Base-by-base conservation (phyloP, 2,888 invertebrate genomes). In the Chrysomela aeneicollis region DNA sequence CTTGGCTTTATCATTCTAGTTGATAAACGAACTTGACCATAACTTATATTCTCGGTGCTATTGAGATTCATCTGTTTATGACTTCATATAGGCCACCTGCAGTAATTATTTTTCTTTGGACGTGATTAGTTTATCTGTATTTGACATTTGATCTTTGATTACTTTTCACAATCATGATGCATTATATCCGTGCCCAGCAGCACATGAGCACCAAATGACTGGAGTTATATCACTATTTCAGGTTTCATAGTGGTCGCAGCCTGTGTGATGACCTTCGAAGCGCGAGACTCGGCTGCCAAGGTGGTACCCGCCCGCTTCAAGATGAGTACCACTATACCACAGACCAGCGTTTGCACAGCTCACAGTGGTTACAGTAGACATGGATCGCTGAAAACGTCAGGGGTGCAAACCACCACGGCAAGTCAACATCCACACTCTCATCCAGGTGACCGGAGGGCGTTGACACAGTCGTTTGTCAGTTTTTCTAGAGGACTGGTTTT, bases 191-290 rank as follows among this genome's bases (percentile, higher is more conserved):
- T n/a, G n/a, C n/a, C n/a, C n/a, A n/a, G n/a, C n/a, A n/a, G n/a
- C n/a, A n/a, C n/a, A n/a, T n/a, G n/a, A n/a, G n/a, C n/a, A n/a
- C n/a, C n/a, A n/a, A n/a, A n/a, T n/a, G n/a, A n/a, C n/a, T n/a
- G n/a, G n/a, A n/a, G n/a, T n/a, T n/a, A n/a, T n/a, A n/a, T n/a
- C n/a, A n/a, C n/a, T n/a, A 63, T 72, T 77, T 1, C 78, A 93
- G 93, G 95, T 42, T 98, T 98, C 81, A 94, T 97, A 73, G 94
- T 98, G 46, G 97, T 98, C 19, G 95, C 97, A 30, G 96, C 97
- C 0, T 97, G 97, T 79, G 98, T 98, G 59, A 95, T 98, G 92
- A 98, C 97, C n/a, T 96, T 98, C 79, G 98, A 98, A 80, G 95
- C 96, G 0, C 88, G 97, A 2, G 98, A 98, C 83, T 94, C 94